phyloP scores from a whole-genome alignment of 2,113 vertebrate genomes.

The Psephotus haematonotus region DNA sequence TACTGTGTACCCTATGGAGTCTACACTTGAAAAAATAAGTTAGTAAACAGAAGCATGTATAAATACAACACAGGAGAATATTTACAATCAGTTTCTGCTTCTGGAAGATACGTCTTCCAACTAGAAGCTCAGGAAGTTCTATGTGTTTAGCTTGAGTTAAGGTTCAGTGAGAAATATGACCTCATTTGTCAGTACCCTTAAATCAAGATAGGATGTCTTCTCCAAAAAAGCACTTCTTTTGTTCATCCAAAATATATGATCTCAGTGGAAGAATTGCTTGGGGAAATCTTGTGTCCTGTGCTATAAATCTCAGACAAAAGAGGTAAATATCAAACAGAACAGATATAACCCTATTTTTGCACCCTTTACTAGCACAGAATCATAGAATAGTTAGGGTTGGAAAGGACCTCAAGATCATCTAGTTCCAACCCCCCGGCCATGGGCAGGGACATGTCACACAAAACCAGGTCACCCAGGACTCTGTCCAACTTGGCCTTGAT shows the following conservation, averaged over 20 bases:
- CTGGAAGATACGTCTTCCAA: not conserved
- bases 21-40: not conserved
- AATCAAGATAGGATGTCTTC: not conserved
- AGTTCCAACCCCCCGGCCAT: too few relatives aligned
- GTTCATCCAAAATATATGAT: not conserved
- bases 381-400: too few relatives aligned
- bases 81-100: not conserved
- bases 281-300: not conserved
- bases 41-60: fast-evolving
- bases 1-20: not conserved
- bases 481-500: too few relatives aligned
- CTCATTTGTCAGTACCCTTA: not conserved
- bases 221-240: not conserved
- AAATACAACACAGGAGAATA: not conserved
- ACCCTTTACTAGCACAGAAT: not conserved
- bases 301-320: not conserved
- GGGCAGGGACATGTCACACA: too few relatives aligned
- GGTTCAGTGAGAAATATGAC: not conserved
- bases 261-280: not conserved
- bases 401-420: too few relatives aligned
- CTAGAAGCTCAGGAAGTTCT: not conserved
- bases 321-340: not conserved
- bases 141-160: not conserved
- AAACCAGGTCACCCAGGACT: too few relatives aligned
- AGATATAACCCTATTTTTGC: not conserved